Evolutionary conservation across 2,888 invertebrate species (phyloP).

Genomic region (Nomada ferruginata): DNA sequence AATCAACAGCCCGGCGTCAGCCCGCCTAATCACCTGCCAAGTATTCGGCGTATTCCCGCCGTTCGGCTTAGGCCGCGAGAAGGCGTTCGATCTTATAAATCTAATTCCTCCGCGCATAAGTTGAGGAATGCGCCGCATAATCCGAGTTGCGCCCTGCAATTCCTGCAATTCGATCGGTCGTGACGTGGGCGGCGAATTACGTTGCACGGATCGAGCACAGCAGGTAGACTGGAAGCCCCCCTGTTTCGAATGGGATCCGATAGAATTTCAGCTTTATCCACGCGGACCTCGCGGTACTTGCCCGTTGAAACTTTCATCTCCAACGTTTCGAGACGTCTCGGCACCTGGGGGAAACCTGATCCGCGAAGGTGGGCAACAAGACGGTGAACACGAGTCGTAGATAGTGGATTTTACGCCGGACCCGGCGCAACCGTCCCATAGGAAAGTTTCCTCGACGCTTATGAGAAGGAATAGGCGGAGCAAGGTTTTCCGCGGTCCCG

Average conservation of each 20-base stretch:
- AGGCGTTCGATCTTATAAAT: constrained; percentile 58
- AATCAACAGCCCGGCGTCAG: neutral
- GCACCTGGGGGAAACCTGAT: neutral
- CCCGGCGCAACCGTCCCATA: neutral
- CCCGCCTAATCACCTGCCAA: constrained; percentile 3
- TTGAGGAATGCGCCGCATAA: constrained; percentile 61
- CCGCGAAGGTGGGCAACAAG: neutral
- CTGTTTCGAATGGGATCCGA: constrained; percentile 11
- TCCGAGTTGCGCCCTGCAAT: constrained; percentile 57
- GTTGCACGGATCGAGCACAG: neutral
- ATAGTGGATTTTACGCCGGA: neutral
- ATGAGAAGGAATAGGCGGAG: constrained; percentile 2
- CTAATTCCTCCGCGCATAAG: constrained; percentile 58
- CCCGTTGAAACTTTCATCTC: constrained; percentile 54
- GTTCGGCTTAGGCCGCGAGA: neutral
- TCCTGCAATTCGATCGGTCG: constrained; percentile 58
- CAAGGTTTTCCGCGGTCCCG: neutral
- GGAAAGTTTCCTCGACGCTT: constrained; percentile 17
- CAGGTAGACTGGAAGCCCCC: neutral
- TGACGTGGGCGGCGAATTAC: constrained; percentile 37
- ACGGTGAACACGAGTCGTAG: neutral
- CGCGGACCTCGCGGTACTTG: neutral
- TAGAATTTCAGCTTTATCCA: constrained; percentile 41
- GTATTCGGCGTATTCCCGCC: constrained; percentile 4
- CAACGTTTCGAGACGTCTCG: neutral